These are phyloP conservation scores for Acrobasis repandana DNA, from an alignment of 2,888 invertebrate species.

Conservation along the genomic window DNA sequence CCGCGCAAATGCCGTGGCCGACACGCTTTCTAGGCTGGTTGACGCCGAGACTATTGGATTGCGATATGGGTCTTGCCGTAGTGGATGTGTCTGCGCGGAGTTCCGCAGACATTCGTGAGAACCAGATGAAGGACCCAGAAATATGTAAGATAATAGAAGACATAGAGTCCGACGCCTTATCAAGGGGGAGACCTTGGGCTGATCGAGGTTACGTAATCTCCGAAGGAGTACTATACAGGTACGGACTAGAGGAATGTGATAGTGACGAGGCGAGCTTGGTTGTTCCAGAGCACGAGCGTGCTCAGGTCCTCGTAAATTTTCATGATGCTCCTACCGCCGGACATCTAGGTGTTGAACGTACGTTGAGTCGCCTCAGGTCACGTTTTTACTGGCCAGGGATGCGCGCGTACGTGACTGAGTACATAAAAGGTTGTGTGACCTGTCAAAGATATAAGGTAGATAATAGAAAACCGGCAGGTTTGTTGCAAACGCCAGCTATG, in stretches of 20 bases:
- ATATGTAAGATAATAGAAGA: slow-evolving; percentile 28
- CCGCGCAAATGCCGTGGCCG: neutral
- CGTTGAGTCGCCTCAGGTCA: neutral
- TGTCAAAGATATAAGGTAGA: slow-evolving; percentile 4
- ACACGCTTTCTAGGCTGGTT: neutral
- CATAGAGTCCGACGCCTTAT: slow-evolving; percentile 27
- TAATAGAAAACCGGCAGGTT: neutral
- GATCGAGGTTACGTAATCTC: slow-evolving; percentile 25
- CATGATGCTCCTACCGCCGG: slow-evolving; percentile 36
- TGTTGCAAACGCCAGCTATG: slow-evolving; percentile 1
- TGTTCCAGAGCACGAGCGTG: too few relatives aligned
- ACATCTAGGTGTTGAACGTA: slow-evolving; percentile 32
- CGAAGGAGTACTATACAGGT: slow-evolving; percentile 25
- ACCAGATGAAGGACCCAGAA: slow-evolving; percentile 25
- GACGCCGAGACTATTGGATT: neutral
- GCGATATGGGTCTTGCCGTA: slow-evolving; percentile 37
- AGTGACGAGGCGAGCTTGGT: slow-evolving; percentile 25
- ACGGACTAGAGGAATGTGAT: slow-evolving; percentile 19
- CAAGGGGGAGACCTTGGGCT: slow-evolving; percentile 24
- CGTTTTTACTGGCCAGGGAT: slow-evolving; percentile 5
- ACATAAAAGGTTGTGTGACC: neutral
- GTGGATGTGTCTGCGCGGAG: slow-evolving; percentile 49
- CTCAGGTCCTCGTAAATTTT: slow-evolving; percentile 21
- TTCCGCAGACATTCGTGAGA: slow-evolving; percentile 44
- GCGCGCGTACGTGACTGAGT: neutral